Percentiles rank a stretch among this genome's conserved stretches.
Evolutionary conservation across 2,113 vertebrate species (phyloP).

Genomic region (Trogon surrucura): DNA sequence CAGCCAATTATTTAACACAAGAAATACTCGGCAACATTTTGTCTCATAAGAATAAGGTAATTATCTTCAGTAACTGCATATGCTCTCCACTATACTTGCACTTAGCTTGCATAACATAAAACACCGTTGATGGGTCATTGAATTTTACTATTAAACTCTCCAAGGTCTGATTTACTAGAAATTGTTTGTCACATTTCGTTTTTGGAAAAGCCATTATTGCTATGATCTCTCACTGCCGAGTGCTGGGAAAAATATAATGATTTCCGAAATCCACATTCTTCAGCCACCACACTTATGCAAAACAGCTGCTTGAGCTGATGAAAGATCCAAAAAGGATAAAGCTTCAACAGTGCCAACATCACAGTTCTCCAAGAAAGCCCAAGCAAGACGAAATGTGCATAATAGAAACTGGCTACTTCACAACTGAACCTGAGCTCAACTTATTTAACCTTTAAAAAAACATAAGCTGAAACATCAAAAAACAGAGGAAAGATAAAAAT

Average conservation of each 20-base stretch:
- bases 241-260: constrained; percentile 24
- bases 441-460: constrained; percentile 53
- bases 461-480: neutral
- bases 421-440: neutral
- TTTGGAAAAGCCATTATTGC: constrained; percentile 63
- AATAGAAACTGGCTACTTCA: neutral
- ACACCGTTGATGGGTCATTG: constrained; percentile 58
- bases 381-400: neutral
- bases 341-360: neutral
- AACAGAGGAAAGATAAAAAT: constrained; percentile 20
- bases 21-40: constrained; percentile 49
- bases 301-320: constrained; percentile 62
- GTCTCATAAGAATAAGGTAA: constrained; percentile 44
- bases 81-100: constrained; percentile 4
- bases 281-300: constrained; percentile 39
- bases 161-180: constrained; percentile 64
- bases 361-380: constrained; percentile 17
- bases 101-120: constrained; percentile 50
- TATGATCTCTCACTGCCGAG: constrained; percentile 37
- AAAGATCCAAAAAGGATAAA: constrained; percentile 29
- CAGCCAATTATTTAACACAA: constrained; percentile 41
- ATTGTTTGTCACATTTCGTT: constrained; percentile 61
- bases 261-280: constrained; percentile 47
- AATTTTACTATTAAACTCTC: constrained; percentile 67
- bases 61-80: constrained; percentile 68